Evolutionary conservation across 1,140 invertebrate species (phyloP).

Genomic region (Brachionus calyciflorus): DNA sequence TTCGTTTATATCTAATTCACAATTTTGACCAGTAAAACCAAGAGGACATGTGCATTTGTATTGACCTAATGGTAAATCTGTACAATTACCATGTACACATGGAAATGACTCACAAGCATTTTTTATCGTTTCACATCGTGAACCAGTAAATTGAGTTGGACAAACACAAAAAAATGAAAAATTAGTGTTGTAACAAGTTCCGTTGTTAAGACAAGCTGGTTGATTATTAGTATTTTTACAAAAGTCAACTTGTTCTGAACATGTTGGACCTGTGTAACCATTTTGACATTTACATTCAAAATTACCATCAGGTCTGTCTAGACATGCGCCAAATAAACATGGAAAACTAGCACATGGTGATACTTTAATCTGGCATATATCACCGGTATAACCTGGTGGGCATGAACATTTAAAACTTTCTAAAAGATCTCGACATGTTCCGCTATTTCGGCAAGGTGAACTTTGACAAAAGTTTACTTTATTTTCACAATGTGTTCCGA

Average conservation of each 20-base stretch:
- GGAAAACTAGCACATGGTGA: slow-evolving; percentile 29
- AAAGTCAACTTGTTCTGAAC: slow-evolving; percentile 4
- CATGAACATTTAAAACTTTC: slow-evolving; percentile 78
- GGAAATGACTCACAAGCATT: slow-evolving; percentile 74
- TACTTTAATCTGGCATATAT: slow-evolving; percentile 49
- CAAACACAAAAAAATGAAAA: slow-evolving; percentile 66
- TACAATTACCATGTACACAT: slow-evolving; percentile 78
- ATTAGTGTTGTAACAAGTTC: slow-evolving; percentile 22
- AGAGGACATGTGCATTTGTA: slow-evolving; percentile 57
- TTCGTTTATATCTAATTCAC: slow-evolving; percentile 47
- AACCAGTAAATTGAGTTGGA: slow-evolving; percentile 77
- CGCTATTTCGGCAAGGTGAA: slow-evolving; percentile 53
- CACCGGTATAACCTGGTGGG: slow-evolving; percentile 77
- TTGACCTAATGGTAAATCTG: slow-evolving; percentile 63
- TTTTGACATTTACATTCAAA: slow-evolving; percentile 48
- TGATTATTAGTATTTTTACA: slow-evolving; percentile 65
- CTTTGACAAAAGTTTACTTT: slow-evolving; percentile 54
- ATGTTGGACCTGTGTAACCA: slow-evolving; percentile 47
- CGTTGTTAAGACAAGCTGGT: slow-evolving; percentile 47
- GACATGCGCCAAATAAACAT: slow-evolving; percentile 19
- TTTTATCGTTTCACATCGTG: slow-evolving; percentile 85
- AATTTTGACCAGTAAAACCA: slow-evolving; percentile 53
- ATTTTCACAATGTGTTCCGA: slow-evolving; percentile 23
- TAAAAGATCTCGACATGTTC: slow-evolving; percentile 67
- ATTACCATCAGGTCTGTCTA: background rate